These are phyloP conservation scores for Bovichtus diacanthus DNA, from an alignment of 2,797 vertebrate species.

Conservation along the genomic window DNA sequence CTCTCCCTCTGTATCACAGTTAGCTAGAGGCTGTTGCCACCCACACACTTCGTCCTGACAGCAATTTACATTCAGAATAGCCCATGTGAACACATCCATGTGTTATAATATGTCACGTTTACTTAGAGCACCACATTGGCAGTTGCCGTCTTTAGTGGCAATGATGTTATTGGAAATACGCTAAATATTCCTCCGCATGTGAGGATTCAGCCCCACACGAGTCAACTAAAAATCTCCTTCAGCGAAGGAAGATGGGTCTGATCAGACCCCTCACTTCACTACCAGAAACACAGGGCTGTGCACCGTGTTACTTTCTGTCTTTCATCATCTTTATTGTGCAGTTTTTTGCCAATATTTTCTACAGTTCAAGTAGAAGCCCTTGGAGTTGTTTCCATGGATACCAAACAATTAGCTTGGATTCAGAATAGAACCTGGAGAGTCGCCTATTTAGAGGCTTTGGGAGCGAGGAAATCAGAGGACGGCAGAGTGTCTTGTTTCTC, in stretches of 20 bases:
- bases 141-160: conserved; percentile 33
- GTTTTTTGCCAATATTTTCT: conserved; percentile 73
- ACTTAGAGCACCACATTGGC: conserved; percentile 38
- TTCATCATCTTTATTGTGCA: conserved; percentile 63
- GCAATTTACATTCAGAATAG: conserved; percentile 84
- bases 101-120: conserved; percentile 62
- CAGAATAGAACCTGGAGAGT: conserved; percentile 84
- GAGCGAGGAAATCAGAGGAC: conserved; percentile 73
- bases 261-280: conserved; percentile 17
- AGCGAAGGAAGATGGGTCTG: conserved; percentile 24
- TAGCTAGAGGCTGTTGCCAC: conserved; percentile 83
- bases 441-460: conserved; percentile 78
- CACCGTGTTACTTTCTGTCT: conserved; percentile 25
- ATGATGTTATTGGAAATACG: conserved; percentile 1
- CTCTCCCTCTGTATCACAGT: conserved; percentile 77
- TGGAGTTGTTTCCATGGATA: conserved; percentile 93
- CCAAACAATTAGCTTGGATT: conserved; percentile 89
- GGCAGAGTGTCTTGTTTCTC: conserved; percentile 70
- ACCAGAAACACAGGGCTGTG: conserved; percentile 29
- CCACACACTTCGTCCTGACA: conserved; percentile 82
- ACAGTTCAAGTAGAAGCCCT: conserved; percentile 83
- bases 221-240: conserved; percentile 31
- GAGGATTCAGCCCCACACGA: conserved; percentile 10
- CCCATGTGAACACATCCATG: conserved; percentile 67
- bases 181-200: conserved; percentile 17